Percentiles rank a stretch among this genome's conserved stretches.
Evolutionary conservation across 1,140 invertebrate genomes (phyloP).

Genomic region (Chironomus striatipennis): DNA sequence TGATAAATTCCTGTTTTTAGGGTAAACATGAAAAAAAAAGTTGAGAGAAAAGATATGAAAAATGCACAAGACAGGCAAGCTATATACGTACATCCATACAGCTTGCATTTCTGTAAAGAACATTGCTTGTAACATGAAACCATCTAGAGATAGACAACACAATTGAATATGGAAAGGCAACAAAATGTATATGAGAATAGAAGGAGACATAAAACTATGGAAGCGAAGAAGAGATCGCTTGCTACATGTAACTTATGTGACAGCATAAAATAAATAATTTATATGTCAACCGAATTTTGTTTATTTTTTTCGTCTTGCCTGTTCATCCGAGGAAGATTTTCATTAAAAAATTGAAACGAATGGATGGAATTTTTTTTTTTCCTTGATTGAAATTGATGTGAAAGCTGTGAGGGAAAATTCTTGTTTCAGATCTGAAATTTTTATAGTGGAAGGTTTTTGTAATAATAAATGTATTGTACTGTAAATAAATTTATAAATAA

Average conservation of each 20-base stretch:
- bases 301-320: slow-evolving; percentile 11
- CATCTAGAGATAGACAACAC: neutral
- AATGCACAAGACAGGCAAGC: slow-evolving; percentile 18
- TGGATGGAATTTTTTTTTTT: neutral
- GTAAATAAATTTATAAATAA: neutral
- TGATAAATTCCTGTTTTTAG: slow-evolving; percentile 21
- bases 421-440: neutral
- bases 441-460: too few relatives aligned
- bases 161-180: neutral
- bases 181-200: neutral
- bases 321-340: neutral
- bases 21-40: slow-evolving; percentile 6
- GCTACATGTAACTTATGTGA: neutral
- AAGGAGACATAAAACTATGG: too few relatives aligned
- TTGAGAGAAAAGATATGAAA: slow-evolving; percentile 19
- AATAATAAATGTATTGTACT: neutral
- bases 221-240: neutral
- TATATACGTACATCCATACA: neutral
- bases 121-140: neutral
- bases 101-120: neutral
- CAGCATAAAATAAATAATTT: slow-evolving; percentile 24
- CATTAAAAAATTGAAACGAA: neutral
- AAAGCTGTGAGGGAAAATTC: neutral
- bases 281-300: slow-evolving; percentile 21
- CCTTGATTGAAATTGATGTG: slow-evolving; percentile 13